phyloP scores from a whole-genome alignment of 2,888 invertebrate species.

The Thysanoteuthis rhombus region DNA sequence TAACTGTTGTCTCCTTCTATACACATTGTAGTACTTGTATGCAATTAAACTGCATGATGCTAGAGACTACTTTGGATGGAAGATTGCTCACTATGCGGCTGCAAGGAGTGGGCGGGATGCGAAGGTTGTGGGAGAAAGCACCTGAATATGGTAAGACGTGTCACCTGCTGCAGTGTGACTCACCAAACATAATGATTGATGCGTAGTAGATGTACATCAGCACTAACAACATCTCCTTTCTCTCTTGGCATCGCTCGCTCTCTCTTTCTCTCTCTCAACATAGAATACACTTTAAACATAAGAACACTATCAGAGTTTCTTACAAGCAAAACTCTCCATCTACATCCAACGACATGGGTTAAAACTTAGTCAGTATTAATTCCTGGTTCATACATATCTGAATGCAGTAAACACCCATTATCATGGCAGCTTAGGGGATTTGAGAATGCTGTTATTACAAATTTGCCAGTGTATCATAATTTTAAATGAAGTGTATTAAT shows the following conservation, averaged over 20 bases:
- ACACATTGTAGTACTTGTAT: background rate
- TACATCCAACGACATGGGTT: background rate
- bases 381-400: background rate
- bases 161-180: background rate
- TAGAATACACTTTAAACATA: background rate
- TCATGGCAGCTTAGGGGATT: too few species aligned
- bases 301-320: background rate
- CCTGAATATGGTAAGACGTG: constrained; percentile 12
- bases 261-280: background rate
- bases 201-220: background rate
- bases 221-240: background rate
- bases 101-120: background rate
- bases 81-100: background rate
- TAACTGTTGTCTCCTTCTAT: background rate
- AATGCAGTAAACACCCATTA: too few species aligned
- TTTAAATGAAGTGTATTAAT: too few species aligned
- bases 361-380: background rate
- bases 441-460: too few species aligned
- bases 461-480: too few species aligned
- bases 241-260: background rate
- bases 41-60: constrained; percentile 12
- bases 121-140: background rate
- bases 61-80: background rate
- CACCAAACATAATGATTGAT: constrained; percentile 12
- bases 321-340: background rate